Conservation (phyloP, 2,888 invertebrate species). For the Parelbella ahira region DNA sequence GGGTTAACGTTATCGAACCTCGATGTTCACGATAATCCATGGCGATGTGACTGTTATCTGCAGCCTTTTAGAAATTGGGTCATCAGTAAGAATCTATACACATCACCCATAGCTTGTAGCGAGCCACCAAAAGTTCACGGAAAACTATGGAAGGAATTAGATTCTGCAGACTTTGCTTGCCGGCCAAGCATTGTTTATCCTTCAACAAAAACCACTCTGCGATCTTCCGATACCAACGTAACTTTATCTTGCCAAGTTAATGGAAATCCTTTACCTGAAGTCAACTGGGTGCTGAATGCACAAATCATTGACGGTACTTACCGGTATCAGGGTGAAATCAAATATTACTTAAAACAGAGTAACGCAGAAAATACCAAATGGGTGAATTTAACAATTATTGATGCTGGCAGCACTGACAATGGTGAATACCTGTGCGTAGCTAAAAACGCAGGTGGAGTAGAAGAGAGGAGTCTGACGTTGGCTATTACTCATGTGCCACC, state of each 20-base stretch:
- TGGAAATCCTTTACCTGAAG: slow-evolving; percentile 88
- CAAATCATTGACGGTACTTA: slow-evolving; percentile 79
- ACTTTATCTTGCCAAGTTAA: slow-evolving; percentile 87
- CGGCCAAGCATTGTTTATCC: slow-evolving; percentile 87
- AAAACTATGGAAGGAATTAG: slow-evolving; percentile 86
- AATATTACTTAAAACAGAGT: slow-evolving; percentile 62
- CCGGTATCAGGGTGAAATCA: slow-evolving; percentile 69
- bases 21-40: slow-evolving; percentile 89
- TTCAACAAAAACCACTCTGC: slow-evolving; percentile 77
- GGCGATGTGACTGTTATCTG: slow-evolving; percentile 93
- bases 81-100: slow-evolving; percentile 86
- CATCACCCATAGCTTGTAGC: slow-evolving; percentile 86
- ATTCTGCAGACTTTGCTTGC: slow-evolving; percentile 89
- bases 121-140: slow-evolving; percentile 85
- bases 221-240: slow-evolving; percentile 83
- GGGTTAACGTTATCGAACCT: slow-evolving; percentile 85
- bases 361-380: slow-evolving; percentile 72
- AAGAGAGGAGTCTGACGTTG: slow-evolving; percentile 87
- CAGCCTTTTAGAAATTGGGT: slow-evolving; percentile 89
- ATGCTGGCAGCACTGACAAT: slow-evolving; percentile 82
- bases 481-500: slow-evolving; percentile 66
- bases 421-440: slow-evolving; percentile 90
- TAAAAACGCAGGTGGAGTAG: slow-evolving; percentile 89
- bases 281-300: slow-evolving; percentile 86
- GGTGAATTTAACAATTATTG: slow-evolving; percentile 85